Conservation (phyloP, 2,797 vertebrate species). For the Betta splendens region DNA sequence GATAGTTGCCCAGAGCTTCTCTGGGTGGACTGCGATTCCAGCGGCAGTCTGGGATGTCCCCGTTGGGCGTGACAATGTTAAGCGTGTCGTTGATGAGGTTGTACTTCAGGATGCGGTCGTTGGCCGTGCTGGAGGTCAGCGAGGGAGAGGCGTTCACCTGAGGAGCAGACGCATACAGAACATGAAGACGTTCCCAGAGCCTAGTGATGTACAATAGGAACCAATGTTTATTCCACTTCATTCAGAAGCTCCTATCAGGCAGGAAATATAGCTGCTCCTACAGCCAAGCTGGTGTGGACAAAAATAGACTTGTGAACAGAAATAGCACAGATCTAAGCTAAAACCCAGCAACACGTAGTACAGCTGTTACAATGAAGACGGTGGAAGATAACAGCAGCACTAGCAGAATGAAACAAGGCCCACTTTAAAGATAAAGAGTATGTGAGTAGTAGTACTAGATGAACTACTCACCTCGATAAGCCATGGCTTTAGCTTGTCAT, state of each 20-base stretch:
- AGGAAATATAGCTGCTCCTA: slow-evolving; percentile 42
- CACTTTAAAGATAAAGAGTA: no score
- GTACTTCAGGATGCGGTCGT: slow-evolving; percentile 97
- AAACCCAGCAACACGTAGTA: slow-evolving; percentile 46
- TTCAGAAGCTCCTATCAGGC: slow-evolving; percentile 34
- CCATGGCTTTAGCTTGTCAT: slow-evolving; percentile 97
- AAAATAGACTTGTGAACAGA: slow-evolving; percentile 62
- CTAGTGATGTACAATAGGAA: slow-evolving; percentile 7
- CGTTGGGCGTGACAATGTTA: slow-evolving; percentile 94
- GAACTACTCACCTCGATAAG: slow-evolving; percentile 91
- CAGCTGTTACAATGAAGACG: slow-evolving; percentile 38
- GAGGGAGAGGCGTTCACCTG: slow-evolving; percentile 98
- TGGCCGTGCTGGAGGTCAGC: slow-evolving; percentile 96
- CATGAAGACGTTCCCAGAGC: slow-evolving; percentile 2
- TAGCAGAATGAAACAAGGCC: neutral
- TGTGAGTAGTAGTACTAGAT: neutral
- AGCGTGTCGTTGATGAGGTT: slow-evolving; percentile 98
- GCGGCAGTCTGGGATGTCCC: slow-evolving; percentile 93
- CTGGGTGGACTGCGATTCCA: slow-evolving; percentile 93
- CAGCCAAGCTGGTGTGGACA: slow-evolving; percentile 27
- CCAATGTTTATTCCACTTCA: slow-evolving; percentile 26
- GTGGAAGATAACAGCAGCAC: neutral
- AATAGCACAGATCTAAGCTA: slow-evolving; percentile 63
- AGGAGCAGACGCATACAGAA: slow-evolving; percentile 12
- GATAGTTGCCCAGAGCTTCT: slow-evolving; percentile 94